phyloP scores from a whole-genome alignment of 2,797 vertebrate genomes.

The Dermochelys coriacea region DNA sequence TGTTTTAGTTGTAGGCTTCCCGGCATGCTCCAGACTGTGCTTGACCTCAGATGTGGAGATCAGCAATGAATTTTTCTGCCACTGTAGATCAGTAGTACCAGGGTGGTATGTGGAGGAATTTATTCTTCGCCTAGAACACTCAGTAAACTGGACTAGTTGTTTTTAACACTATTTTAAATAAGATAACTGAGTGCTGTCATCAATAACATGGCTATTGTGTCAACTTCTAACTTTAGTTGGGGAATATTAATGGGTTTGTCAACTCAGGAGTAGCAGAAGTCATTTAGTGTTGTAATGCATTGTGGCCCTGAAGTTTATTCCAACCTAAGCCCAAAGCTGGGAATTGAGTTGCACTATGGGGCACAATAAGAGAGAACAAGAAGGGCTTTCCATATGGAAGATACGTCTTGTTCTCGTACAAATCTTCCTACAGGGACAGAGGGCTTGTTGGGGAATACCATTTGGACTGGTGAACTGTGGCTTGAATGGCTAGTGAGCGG shows the following conservation, averaged over 20 bases:
- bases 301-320: background rate
- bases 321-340: background rate
- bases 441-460: background rate
- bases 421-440: background rate
- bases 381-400: background rate
- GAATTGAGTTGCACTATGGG: background rate
- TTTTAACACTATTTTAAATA: background rate
- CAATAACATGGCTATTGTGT: background rate
- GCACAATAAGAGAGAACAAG: background rate
- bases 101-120: background rate
- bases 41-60: background rate
- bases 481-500: constrained; percentile 1
- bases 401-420: background rate
- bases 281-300: background rate
- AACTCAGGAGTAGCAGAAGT: background rate
- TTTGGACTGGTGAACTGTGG: constrained; percentile 18
- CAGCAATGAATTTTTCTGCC: background rate
- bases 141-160: background rate
- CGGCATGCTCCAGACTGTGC: background rate
- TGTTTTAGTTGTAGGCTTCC: background rate
- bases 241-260: background rate
- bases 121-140: background rate
- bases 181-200: background rate
- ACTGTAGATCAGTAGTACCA: background rate
- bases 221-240: background rate